phyloP scores from a whole-genome alignment of 2,113 vertebrate genomes.

The Catharus bicknelli region DNA sequence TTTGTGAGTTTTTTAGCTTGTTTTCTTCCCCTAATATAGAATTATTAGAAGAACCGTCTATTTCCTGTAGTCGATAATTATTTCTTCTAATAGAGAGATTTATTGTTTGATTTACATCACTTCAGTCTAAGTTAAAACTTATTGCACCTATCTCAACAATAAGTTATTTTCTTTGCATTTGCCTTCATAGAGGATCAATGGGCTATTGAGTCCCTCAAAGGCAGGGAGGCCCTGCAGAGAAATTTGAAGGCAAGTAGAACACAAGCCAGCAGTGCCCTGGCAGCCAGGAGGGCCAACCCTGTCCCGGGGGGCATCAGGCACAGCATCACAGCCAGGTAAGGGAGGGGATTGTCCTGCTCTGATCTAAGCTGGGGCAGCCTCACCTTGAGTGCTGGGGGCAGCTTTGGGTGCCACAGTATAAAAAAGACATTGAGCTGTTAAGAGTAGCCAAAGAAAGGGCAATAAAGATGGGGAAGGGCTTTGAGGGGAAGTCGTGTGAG shows the following conservation, averaged over 20 bases:
- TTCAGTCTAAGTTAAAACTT: background rate
- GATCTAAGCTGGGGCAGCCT: fast-evolving
- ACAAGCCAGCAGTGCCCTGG: background rate
- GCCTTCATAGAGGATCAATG: background rate
- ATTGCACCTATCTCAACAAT: background rate
- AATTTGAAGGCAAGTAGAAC: fast-evolving
- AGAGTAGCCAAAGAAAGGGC: too few relatives aligned
- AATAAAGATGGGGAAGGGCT: background rate
- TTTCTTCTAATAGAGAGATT: background rate
- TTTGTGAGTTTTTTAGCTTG: background rate
- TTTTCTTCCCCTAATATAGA: background rate
- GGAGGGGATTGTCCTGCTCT: background rate
- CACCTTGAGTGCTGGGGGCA: fast-evolving
- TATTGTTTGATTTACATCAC: background rate
- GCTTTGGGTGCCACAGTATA: fast-evolving
- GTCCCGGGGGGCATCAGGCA: background rate
- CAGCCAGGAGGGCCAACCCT: fast-evolving
- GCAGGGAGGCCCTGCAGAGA: background rate
- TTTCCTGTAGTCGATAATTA: background rate
- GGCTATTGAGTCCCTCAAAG: background rate
- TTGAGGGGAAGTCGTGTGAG: fast-evolving
- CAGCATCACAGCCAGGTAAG: fast-evolving
- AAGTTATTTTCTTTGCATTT: background rate
- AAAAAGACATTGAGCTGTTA: fast-evolving
- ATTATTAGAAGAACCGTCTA: background rate